phyloP scores from a whole-genome alignment of 2,797 vertebrate species.

The Macropus fuliginosus region DNA sequence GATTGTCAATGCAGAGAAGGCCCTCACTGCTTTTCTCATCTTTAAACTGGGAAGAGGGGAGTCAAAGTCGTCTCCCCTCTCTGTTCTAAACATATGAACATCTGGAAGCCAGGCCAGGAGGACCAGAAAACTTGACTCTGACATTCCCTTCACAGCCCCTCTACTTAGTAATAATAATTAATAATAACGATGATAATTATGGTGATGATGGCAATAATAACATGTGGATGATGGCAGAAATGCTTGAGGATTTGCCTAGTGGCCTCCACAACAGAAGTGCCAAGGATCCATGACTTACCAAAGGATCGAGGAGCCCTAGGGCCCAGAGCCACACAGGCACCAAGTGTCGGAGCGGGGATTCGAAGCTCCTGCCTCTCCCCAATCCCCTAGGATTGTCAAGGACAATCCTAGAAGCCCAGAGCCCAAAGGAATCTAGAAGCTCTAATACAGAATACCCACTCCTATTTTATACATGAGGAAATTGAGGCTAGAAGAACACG shows the following conservation, averaged over 20 bases:
- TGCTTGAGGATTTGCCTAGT: neutral
- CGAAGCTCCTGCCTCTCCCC: neutral
- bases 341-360: neutral
- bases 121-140: neutral
- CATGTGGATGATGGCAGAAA: neutral
- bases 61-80: neutral
- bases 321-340: neutral
- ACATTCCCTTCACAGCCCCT: neutral
- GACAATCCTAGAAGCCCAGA: too few relatives aligned
- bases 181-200: neutral
- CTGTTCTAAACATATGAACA: too few relatives aligned
- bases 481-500: neutral
- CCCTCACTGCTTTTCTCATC: too few relatives aligned
- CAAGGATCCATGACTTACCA: too few relatives aligned
- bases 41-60: too few relatives aligned
- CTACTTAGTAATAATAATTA: neutral
- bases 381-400: too few relatives aligned
- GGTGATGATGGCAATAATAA: neutral
- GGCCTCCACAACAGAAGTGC: neutral
- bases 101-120: neutral
- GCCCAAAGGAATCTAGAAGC: neutral
- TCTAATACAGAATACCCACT: neutral
- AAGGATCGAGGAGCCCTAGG: neutral
- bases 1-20: neutral
- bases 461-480: neutral